Evolutionary conservation across 2,888 invertebrate species (phyloP).

Genomic region (Andricus quercusramuli): DNA sequence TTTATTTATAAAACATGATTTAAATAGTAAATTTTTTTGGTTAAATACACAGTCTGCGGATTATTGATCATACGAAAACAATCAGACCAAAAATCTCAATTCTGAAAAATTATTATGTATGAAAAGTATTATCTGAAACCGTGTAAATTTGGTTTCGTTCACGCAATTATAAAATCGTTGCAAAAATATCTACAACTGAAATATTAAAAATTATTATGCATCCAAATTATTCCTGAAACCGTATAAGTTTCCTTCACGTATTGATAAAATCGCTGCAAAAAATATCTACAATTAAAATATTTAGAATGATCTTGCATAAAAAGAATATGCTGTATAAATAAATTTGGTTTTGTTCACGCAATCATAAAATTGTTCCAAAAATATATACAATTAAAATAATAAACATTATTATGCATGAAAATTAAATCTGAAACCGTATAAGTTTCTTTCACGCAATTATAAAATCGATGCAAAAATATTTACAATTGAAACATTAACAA

Average conservation of each 20-base stretch:
- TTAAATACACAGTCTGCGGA: background rate
- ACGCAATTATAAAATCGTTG: slow-evolving; percentile 4
- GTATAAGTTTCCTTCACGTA: background rate
- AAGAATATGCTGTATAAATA: background rate
- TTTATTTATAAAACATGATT: slow-evolving; percentile 7
- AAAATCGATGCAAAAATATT: background rate
- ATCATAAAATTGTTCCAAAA: slow-evolving; percentile 15
- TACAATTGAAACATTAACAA: background rate
- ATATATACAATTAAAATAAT: slow-evolving; percentile 17
- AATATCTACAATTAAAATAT: background rate
- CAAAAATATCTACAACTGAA: background rate
- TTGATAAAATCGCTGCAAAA: slow-evolving; percentile 13
- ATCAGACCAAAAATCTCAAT: slow-evolving; percentile 19
- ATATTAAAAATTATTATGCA: slow-evolving; percentile 26
- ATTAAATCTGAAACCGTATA: background rate
- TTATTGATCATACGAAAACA: background rate
- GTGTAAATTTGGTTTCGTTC: slow-evolving; percentile 1
- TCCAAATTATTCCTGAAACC: slow-evolving; percentile 8
- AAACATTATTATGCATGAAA: slow-evolving; percentile 31
- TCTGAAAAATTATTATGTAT: slow-evolving; percentile 34
- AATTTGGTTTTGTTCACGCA: slow-evolving; percentile 4
- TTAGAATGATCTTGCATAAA: too few species aligned
- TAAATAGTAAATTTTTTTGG: slow-evolving; percentile 8
- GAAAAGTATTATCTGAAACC: slow-evolving; percentile 19
- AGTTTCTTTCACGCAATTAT: background rate